phyloP scores from a whole-genome alignment of 2,113 vertebrate species.

The Trematocara nigrifrons region DNA sequence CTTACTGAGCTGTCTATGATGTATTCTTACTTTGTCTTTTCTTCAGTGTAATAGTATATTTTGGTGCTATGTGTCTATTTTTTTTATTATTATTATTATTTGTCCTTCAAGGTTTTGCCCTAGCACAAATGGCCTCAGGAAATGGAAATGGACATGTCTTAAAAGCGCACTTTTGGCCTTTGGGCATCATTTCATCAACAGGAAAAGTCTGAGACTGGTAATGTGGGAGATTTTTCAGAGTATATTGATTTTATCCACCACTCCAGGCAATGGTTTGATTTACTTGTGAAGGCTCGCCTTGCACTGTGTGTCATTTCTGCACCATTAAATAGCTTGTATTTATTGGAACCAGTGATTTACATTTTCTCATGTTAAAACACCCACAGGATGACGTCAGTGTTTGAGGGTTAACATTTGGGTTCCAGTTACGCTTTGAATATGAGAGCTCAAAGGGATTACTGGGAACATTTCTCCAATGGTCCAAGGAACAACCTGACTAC shows the following conservation, averaged over 20 bases:
- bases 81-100: neutral
- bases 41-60: neutral
- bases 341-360: constrained; percentile 38
- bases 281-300: constrained; percentile 9
- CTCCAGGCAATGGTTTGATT: constrained; percentile 36
- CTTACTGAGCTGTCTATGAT: neutral
- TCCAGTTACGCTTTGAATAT: neutral
- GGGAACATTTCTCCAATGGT: neutral
- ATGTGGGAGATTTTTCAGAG: constrained; percentile 24
- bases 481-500: neutral
- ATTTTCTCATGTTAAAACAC: constrained; percentile 38
- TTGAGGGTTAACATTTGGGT: neutral
- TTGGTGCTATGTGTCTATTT: neutral
- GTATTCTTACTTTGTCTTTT: neutral
- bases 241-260: constrained; percentile 45
- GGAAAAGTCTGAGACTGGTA: neutral
- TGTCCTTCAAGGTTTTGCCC: constrained; percentile 1
- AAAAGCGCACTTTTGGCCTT: constrained; percentile 13
- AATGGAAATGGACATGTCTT: neutral
- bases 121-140: neutral
- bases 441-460: constrained; percentile 27
- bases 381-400: constrained; percentile 6
- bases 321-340: constrained; percentile 26
- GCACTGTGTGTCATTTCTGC: constrained; percentile 24
- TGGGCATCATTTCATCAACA: constrained; percentile 6